Conservation (phyloP, 2,888 invertebrate genomes). For the Drosophila pegasa region DNA sequence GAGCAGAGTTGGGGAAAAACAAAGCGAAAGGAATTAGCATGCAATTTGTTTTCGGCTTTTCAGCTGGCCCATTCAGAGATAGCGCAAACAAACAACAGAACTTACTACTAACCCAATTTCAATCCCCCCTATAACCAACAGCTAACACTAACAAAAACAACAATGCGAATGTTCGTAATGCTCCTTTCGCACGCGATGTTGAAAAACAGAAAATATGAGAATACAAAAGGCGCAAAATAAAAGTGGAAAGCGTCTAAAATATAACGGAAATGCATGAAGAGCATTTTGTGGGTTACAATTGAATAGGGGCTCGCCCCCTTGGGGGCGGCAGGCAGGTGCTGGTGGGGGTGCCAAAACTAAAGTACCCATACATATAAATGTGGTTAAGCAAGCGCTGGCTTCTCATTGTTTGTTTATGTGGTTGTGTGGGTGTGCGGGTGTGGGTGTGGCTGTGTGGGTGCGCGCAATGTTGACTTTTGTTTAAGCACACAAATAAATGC, state of each 20-base stretch:
- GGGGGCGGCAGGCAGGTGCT: not conserved
- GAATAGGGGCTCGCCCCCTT: not conserved
- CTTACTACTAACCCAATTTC: constrained; percentile 73
- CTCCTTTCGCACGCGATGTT: constrained; percentile 56
- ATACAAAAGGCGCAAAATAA: constrained; percentile 61
- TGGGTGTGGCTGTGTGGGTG: not conserved
- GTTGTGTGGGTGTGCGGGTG: constrained; percentile 10
- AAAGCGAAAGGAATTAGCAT: constrained; percentile 23
- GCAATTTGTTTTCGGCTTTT: constrained; percentile 19
- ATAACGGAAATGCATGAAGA: constrained; percentile 66
- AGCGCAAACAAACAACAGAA: constrained; percentile 58
- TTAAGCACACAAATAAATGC: constrained; percentile 8
- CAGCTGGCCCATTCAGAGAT: constrained; percentile 19
- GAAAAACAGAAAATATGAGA: constrained; percentile 48
- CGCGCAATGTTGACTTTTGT: constrained; percentile 34
- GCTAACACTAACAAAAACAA: constrained; percentile 24
- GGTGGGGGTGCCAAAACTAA: constrained; percentile 13
- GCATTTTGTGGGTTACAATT: constrained; percentile 36
- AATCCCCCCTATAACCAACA: constrained; percentile 42
- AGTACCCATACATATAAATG: constrained; percentile 23
- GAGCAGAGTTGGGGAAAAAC: not conserved
- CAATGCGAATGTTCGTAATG: constrained; percentile 33
- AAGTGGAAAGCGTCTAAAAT: constrained; percentile 62
- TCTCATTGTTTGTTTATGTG: not conserved
- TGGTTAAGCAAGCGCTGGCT: constrained; percentile 26